Base-by-base conservation (phyloP, 2,113 vertebrate genomes). In the Martes martes region DNA sequence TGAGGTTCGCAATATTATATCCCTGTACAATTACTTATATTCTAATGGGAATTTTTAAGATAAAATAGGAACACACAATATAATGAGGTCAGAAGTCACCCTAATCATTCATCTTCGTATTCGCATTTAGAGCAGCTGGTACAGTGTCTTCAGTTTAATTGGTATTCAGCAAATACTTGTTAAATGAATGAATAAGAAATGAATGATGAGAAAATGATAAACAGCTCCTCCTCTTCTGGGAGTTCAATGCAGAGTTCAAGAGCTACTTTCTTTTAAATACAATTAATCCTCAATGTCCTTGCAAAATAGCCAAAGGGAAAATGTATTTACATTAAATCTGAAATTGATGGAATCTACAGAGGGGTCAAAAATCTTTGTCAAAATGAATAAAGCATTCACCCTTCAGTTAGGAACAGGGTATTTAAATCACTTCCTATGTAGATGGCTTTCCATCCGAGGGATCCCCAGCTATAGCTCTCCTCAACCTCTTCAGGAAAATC, bases 241-340 rank as follows among this genome's bases (percentile, higher is more conserved):
- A 87, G 59, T 89, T 91, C 91, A 39, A 28, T 88, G 88, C 2
- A 0, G 74, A 47, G 42, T 76, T 78, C 74, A 78, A 47, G 74
- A 78, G 80, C 84, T 94, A 84, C 74, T 98, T 97, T 96, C 80
- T 84, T 96, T 95, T 76, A 97, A 28, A 94, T 96, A 79, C 96
- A 97, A 97, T 98, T 97, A 98, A 97, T 97, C 91, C 55, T 97
- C 94, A 88, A 45, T 26, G 47, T 87, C 94, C 97, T 94, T 97
- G 91, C 91, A 61, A 94, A 96, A 84, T 31, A 96, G 97, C 96
- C 94, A 73, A 95, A 95, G 94, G 94, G 87, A 42, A 98, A 96
- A 90, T 55, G 50, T 96, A 92, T 94, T 97, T 96, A 91, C 92
- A 52, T 73, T 52, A 85, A 63, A 78, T 85, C 89, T 61, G 57